These are phyloP conservation scores for Sparidentex hasta DNA, from an alignment of 2,797 vertebrate genomes.

Conservation along the genomic window DNA sequence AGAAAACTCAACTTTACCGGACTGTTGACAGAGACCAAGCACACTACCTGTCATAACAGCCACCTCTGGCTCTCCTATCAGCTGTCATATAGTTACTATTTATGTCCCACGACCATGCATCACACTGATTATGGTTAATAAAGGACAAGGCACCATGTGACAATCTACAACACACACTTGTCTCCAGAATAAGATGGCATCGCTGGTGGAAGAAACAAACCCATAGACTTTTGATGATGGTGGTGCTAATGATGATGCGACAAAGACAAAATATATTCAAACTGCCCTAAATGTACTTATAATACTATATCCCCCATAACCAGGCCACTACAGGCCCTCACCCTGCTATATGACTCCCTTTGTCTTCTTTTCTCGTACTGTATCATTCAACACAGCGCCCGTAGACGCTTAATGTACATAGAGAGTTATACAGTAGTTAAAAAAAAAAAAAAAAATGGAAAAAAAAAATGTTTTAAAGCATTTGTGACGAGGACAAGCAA, in stretches of 20 bases:
- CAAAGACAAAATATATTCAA: constrained; percentile 55
- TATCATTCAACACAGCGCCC: constrained; percentile 66
- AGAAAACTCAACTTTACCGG: constrained; percentile 55
- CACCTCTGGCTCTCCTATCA: constrained; percentile 41
- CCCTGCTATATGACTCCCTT: constrained; percentile 53
- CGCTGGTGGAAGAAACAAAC: constrained; percentile 38
- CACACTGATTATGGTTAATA: constrained; percentile 33
- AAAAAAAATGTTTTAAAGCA: constrained; percentile 70
- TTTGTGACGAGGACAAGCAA: constrained; percentile 70
- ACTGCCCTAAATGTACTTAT: constrained; percentile 70
- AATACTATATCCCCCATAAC: constrained; percentile 49
- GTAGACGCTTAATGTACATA: constrained; percentile 80
- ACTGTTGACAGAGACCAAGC: constrained; percentile 81
- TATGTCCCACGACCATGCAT: constrained; percentile 54
- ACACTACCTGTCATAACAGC: constrained; percentile 71
- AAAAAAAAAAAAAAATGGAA: constrained; percentile 56
- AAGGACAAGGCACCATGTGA: constrained; percentile 52
- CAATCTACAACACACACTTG: constrained; percentile 55
- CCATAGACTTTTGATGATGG: constrained; percentile 42
- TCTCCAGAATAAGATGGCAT: constrained; percentile 36
- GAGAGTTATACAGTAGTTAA: constrained; percentile 72
- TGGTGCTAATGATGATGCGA: constrained; percentile 63
- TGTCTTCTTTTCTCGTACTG: constrained; percentile 67
- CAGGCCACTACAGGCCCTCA: constrained; percentile 55
- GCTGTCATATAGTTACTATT: constrained; percentile 52